Conservation (phyloP, 1,140 invertebrate genomes). For the Papilio helenus region DNA sequence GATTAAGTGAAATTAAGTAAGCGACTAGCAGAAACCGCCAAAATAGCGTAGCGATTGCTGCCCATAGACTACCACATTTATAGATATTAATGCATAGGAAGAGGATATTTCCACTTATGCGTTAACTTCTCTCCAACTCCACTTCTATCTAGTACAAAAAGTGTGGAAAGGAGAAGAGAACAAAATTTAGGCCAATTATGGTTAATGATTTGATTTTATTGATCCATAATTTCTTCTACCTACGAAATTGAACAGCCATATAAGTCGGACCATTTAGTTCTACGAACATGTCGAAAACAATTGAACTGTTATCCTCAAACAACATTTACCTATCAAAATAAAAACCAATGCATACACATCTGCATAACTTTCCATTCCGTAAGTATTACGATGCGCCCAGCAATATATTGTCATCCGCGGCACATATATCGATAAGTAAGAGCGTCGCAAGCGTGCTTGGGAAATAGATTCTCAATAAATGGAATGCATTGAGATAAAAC, state of each 20-base stretch:
- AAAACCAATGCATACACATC: neutral
- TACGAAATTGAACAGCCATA: neutral
- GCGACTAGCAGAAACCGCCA: no score
- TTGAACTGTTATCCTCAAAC: neutral
- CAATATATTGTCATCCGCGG: constrained; percentile 5
- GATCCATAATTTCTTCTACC: neutral
- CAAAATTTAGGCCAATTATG: no score
- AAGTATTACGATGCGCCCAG: neutral
- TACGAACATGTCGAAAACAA: neutral
- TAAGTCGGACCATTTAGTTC: neutral
- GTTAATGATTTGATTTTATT: no score
- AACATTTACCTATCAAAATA: neutral
- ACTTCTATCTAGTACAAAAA: no score
- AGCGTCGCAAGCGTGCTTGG: constrained; percentile 2
- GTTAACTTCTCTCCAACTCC: no score
- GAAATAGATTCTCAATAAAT: constrained; percentile 28
- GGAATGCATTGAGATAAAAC: constrained; percentile 21
- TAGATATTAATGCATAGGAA: no score
- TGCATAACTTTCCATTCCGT: neutral
- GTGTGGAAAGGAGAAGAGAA: no score
- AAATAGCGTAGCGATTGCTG: no score
- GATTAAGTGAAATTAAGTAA: no score
- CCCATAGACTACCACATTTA: no score
- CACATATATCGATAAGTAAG: constrained; percentile 23
- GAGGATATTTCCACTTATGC: no score